Percentiles rank a stretch among this genome's conserved stretches.
These are phyloP conservation scores for Dermolepida albohirtum DNA, from an alignment of 2,888 invertebrate genomes.

Conservation along the genomic window DNA sequence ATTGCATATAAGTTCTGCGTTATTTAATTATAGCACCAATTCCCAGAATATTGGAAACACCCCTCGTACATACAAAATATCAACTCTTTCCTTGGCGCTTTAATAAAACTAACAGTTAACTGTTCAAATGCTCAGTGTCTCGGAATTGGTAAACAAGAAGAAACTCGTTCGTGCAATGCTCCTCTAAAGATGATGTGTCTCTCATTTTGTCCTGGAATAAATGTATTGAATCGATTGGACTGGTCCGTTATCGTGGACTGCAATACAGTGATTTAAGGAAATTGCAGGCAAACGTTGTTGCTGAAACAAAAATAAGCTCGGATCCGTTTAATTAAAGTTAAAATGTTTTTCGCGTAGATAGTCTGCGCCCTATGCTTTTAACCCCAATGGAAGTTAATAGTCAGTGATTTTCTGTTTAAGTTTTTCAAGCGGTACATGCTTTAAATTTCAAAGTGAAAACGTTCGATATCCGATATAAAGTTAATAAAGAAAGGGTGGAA, in stretches of 20 bases:
- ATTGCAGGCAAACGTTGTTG: slow-evolving; percentile 24
- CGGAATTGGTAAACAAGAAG: slow-evolving; percentile 25
- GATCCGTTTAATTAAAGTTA: slow-evolving; percentile 33
- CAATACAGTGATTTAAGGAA: slow-evolving; percentile 33
- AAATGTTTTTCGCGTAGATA: slow-evolving; percentile 30
- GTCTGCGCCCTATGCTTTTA: slow-evolving; percentile 15
- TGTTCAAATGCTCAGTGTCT: not conserved
- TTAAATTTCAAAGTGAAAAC: slow-evolving; percentile 14
- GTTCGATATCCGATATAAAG: slow-evolving; percentile 10
- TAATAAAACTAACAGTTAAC: slow-evolving; percentile 1
- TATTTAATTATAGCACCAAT: no score
- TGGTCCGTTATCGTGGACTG: slow-evolving; percentile 15
- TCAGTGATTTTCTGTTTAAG: slow-evolving; percentile 4
- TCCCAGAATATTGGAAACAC: no score
- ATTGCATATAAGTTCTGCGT: no score
- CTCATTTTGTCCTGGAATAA: slow-evolving; percentile 16
- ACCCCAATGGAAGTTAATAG: slow-evolving; percentile 17
- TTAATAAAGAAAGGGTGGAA: no score
- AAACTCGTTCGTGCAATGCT: not conserved
- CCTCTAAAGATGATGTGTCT: slow-evolving; percentile 11
- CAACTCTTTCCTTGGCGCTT: not conserved
- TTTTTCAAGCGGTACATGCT: slow-evolving; percentile 6
- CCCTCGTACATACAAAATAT: not conserved
- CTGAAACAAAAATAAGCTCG: slow-evolving; percentile 28
- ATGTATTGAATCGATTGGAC: slow-evolving; percentile 17